A percentile compares a stretch with the other conserved stretches of the same genome.
These are phyloP conservation scores for Semicossyphus pulcher DNA, from an alignment of 2,113 vertebrate species.

Conservation along the genomic window DNA sequence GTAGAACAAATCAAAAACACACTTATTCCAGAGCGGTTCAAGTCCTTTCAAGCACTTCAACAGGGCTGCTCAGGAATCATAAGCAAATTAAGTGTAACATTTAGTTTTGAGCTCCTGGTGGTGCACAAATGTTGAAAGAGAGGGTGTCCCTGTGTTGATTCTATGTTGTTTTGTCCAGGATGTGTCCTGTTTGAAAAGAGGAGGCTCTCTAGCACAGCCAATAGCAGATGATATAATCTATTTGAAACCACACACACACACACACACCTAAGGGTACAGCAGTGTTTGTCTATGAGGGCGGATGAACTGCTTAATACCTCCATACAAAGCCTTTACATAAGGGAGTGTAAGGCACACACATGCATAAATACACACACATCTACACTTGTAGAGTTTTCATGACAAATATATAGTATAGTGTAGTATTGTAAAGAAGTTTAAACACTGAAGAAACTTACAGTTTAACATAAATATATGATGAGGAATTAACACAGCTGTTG, in stretches of 20 bases:
- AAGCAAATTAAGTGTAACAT: neutral
- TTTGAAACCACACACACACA: constrained; percentile 35
- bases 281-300: constrained; percentile 49
- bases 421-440: neutral
- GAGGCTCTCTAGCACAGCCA: constrained; percentile 1
- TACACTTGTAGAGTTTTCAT: no score
- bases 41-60: neutral
- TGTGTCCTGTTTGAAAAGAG: constrained; percentile 66
- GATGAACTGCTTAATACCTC: constrained; percentile 21
- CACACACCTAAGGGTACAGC: constrained; percentile 33
- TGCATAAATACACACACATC: constrained; percentile 1
- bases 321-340: constrained; percentile 45
- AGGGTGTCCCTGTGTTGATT: constrained; percentile 44
- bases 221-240: constrained; percentile 7
- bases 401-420: neutral
- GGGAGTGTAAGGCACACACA: neutral
- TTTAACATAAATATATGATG: no score
- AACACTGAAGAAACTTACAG: neutral
- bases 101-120: neutral
- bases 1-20: neutral
- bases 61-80: neutral
- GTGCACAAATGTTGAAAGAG: constrained; percentile 24
- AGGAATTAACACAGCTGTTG: no score
- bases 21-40: neutral
- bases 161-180: constrained; percentile 59